Evolutionary conservation across 2,797 vertebrate genomes (phyloP).

Genomic region (Antennarius maculatus): DNA sequence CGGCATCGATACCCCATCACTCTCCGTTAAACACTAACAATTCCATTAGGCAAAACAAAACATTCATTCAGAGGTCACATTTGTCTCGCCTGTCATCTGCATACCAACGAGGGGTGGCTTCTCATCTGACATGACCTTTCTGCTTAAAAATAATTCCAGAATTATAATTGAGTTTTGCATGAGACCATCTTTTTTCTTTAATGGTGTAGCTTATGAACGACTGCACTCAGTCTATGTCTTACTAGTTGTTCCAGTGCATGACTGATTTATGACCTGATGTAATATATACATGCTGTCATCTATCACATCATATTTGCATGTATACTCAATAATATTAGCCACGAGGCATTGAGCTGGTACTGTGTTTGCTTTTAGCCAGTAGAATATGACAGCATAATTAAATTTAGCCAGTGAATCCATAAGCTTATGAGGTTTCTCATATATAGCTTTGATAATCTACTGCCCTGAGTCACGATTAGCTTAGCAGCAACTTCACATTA

Average conservation of each 20-base stretch:
- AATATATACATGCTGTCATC: constrained; percentile 15
- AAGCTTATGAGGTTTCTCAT: constrained; percentile 35
- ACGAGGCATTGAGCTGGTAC: constrained; percentile 21
- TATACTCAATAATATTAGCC: constrained; percentile 16
- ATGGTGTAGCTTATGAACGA: constrained; percentile 17
- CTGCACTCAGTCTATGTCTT: not conserved
- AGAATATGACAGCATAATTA: constrained; percentile 45
- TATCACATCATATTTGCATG: constrained; percentile 20
- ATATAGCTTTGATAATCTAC: constrained; percentile 40
- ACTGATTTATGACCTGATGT: constrained; percentile 4
- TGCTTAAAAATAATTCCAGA: constrained; percentile 36
- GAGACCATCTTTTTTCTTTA: constrained; percentile 20
- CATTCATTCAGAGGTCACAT: constrained; percentile 68
- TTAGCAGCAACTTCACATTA: constrained; percentile 37
- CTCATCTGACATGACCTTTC: constrained; percentile 37
- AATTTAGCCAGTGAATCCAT: constrained; percentile 40
- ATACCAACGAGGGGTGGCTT: constrained; percentile 50
- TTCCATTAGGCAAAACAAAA: constrained; percentile 70
- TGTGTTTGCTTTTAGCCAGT: constrained; percentile 30
- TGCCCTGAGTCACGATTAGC: constrained; percentile 44
- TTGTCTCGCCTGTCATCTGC: constrained; percentile 58
- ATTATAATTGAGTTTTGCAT: constrained; percentile 16
- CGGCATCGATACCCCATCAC: constrained; percentile 39
- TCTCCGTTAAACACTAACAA: constrained; percentile 63
- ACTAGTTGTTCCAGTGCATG: constrained; percentile 5